Evolutionary conservation across 2,888 invertebrate genomes (phyloP).

Genomic region (Lumbricus terrestris): DNA sequence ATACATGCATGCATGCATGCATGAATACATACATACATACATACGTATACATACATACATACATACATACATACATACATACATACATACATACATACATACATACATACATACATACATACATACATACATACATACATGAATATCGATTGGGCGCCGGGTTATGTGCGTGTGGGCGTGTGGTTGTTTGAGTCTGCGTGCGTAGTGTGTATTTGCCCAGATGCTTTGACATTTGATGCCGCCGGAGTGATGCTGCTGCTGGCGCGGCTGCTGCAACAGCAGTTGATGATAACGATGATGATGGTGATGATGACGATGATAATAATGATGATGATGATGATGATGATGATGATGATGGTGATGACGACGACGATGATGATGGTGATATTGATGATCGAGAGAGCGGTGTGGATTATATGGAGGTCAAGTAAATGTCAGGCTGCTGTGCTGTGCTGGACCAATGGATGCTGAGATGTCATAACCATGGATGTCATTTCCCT

Average conservation of each 20-base stretch:
- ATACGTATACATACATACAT: not conserved
- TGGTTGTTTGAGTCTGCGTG: not conserved
- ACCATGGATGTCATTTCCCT: not conserved
- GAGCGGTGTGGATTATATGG: not conserved
- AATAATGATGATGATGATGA: no score
- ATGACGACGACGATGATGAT: no score
- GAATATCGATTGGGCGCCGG: not conserved
- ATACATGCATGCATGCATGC: not conserved
- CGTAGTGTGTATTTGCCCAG: not conserved
- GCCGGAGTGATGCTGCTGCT: not conserved
- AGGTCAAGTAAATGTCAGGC: not conserved
- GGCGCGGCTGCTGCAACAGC: not conserved
- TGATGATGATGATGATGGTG: no score
- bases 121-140: not conserved
- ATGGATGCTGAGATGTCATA: no score
- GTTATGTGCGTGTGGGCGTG: not conserved
- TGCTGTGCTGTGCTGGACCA: not conserved
- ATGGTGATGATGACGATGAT: no score
- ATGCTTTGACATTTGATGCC: not conserved
- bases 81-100: not conserved
- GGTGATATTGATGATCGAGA: no score
- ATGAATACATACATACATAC: not conserved
- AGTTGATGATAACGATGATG: not conserved
- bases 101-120: not conserved
- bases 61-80: not conserved